Evolutionary conservation across 2,888 invertebrate species (phyloP).

Genomic region (Caenorhabditis sp.): DNA sequence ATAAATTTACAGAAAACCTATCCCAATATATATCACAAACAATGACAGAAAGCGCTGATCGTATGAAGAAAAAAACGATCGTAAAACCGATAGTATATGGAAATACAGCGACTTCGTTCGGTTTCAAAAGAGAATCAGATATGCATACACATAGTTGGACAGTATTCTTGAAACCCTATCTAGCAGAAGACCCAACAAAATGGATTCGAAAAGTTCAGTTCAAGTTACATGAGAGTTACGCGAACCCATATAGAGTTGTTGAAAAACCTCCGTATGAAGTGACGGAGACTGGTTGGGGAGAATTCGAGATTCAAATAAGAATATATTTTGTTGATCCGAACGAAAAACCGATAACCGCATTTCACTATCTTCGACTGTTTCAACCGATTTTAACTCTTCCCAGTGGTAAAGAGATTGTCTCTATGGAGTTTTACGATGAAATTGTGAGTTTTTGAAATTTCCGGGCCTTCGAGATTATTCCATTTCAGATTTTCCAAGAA

Average conservation of each 20-base stretch:
- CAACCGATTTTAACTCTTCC: constrained; percentile 51
- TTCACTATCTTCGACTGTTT: constrained; percentile 63
- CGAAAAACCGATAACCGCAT: constrained; percentile 79
- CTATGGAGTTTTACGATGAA: constrained; percentile 65
- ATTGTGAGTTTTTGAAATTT: constrained; percentile 37
- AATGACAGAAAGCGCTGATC: constrained; percentile 51
- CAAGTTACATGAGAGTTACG: constrained; percentile 95
- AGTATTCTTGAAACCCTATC: constrained; percentile 55
- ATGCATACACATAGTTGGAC: constrained; percentile 98
- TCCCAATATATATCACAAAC: no score
- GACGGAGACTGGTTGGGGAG: constrained; percentile 98
- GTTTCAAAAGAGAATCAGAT: constrained; percentile 59
- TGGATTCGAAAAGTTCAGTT: constrained; percentile 73
- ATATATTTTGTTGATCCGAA: constrained; percentile 95
- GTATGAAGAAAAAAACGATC: constrained; percentile 73
- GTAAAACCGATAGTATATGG: constrained; percentile 96
- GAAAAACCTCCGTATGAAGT: constrained; percentile 95
- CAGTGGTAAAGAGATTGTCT: constrained; percentile 48
- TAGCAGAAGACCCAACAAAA: constrained; percentile 47
- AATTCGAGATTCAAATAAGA: constrained; percentile 97
- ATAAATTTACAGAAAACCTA: no score
- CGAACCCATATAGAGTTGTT: constrained; percentile 89
- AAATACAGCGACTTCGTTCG: constrained; percentile 79
- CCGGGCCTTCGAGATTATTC: not conserved
- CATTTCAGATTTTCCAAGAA: constrained; percentile 57